phyloP scores from a whole-genome alignment of 2,888 invertebrate species.

The Trichopoda pennipes region DNA sequence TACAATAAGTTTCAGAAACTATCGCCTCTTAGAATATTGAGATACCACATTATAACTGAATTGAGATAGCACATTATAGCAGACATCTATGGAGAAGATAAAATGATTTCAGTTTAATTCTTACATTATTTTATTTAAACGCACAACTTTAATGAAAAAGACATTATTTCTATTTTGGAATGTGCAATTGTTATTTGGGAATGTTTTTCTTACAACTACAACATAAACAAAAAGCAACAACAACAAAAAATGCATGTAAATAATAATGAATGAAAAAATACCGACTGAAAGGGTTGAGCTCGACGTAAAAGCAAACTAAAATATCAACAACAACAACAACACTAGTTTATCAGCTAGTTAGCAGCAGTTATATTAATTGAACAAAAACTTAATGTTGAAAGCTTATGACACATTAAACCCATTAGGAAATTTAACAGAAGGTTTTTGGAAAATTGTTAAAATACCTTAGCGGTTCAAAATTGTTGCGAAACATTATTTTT shows the following conservation, averaged over 20 bases:
- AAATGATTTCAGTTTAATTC: neutral
- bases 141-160: neutral
- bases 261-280: constrained; percentile 57
- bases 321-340: neutral
- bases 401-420: neutral
- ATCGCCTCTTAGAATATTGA: too few species aligned
- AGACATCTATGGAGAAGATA: too few species aligned
- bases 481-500: too few species aligned
- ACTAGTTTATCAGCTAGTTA: neutral
- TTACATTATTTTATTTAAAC: neutral
- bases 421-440: constrained; percentile 1
- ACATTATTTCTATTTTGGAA: neutral
- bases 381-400: constrained; percentile 1
- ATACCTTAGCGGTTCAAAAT: too few species aligned
- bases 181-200: constrained; percentile 31
- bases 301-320: constrained; percentile 7
- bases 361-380: neutral
- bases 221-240: constrained; percentile 43
- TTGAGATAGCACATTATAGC: too few species aligned
- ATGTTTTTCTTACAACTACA: constrained; percentile 26
- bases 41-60: too few species aligned
- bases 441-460: too few species aligned
- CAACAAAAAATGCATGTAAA: constrained; percentile 58
- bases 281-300: constrained; percentile 8
- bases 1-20: too few species aligned